A percentile compares a stretch with the other conserved stretches of the same genome.
phyloP scores from a whole-genome alignment of 2,113 vertebrate species.

The Myrmecophaga tridactyla region DNA sequence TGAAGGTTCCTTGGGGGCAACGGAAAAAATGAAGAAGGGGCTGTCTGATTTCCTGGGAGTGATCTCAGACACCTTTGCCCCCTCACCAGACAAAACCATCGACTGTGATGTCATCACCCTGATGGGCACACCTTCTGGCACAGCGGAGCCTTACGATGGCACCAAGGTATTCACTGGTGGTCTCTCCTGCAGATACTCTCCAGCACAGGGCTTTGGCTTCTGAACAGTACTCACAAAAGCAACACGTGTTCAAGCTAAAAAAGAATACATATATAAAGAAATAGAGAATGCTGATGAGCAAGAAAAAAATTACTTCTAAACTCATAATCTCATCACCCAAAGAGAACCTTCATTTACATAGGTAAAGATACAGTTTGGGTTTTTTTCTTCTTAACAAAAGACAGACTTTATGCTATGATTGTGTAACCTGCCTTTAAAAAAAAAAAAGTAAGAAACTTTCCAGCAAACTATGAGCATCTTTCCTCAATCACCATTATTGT shows the following conservation, averaged over 20 bases:
- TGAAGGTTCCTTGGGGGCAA: conserved; percentile 92
- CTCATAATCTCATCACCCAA: not conserved
- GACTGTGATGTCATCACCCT: conserved; percentile 98
- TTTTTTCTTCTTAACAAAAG: not conserved
- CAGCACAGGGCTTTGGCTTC: not conserved
- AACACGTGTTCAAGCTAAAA: not conserved
- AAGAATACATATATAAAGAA: not conserved
- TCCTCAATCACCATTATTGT: not conserved
- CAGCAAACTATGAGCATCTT: not conserved
- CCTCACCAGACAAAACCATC: conserved; percentile 96
- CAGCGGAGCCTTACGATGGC: conserved; percentile 96
- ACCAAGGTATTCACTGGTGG: conserved; percentile 86
- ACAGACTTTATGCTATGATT: not conserved
- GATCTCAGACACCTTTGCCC: conserved; percentile 97
- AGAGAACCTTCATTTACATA: not conserved
- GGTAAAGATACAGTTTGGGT: not conserved
- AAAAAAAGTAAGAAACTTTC: not conserved
- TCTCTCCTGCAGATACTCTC: not conserved
- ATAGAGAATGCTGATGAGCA: not conserved
- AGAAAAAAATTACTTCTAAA: not conserved
- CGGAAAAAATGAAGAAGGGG: conserved; percentile 96
- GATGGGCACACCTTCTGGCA: conserved; percentile 95
- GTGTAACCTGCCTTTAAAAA: not conserved
- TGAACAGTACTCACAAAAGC: not conserved
- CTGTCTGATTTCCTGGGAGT: conserved; percentile 96